phyloP scores from a whole-genome alignment of 2,113 vertebrate genomes.

The Leptobrachium leishanense region DNA sequence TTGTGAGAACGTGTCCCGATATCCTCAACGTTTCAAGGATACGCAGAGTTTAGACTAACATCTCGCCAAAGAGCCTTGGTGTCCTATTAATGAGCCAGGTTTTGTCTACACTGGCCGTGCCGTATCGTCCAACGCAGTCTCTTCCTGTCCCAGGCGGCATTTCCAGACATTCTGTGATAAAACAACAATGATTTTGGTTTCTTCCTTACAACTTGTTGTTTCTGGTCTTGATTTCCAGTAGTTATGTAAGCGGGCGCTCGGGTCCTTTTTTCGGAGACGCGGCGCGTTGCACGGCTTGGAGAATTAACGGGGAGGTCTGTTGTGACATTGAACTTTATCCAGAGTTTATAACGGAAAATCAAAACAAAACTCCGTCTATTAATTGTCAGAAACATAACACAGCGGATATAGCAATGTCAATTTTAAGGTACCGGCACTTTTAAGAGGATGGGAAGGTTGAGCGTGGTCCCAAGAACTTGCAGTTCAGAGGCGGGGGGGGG shows the following conservation, averaged over 20 bases:
- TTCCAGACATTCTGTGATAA: not conserved
- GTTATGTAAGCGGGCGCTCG: not conserved
- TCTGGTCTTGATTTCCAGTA: not conserved
- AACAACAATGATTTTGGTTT: not conserved
- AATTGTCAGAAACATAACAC: too few species aligned
- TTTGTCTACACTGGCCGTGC: not conserved
- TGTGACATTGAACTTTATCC: too few species aligned
- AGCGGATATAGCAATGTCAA: too few species aligned
- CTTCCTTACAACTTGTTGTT: not conserved
- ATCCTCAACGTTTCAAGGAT: conserved; percentile 21
- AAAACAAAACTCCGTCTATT: too few species aligned
- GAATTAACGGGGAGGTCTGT: too few species aligned
- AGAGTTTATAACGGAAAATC: too few species aligned
- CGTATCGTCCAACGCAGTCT: not conserved
- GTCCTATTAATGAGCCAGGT: conserved; percentile 14
- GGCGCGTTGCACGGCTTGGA: too few species aligned
- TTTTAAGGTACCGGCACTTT: too few species aligned
- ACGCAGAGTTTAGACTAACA: conserved; percentile 22
- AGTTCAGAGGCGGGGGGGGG: too few species aligned
- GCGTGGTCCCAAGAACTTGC: too few species aligned
- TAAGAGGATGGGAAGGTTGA: too few species aligned
- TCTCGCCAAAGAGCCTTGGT: not conserved
- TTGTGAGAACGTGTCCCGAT: not conserved
- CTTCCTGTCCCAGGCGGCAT: conserved; percentile 18
- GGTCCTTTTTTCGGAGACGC: too few species aligned